Evolutionary conservation across 2,113 vertebrate species (phyloP).

Genomic region (Aleadryas rufinucha): DNA sequence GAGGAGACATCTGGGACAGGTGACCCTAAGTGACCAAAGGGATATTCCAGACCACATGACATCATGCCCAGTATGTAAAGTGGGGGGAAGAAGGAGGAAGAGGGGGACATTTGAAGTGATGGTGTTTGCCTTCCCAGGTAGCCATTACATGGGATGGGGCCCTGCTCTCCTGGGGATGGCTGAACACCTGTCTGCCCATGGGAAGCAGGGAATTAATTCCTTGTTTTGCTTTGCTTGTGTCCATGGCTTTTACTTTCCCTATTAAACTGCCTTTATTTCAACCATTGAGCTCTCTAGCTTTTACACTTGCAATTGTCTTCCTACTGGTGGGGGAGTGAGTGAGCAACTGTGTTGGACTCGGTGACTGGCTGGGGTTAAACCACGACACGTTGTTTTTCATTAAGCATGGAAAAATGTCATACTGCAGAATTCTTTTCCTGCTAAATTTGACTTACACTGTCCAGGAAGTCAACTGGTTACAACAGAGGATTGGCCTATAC

Average conservation of each 20-base stretch:
- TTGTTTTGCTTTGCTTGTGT: not conserved
- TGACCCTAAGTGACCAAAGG: not conserved
- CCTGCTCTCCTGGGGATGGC: not conserved
- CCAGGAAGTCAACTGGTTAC: not conserved
- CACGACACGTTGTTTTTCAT: not conserved
- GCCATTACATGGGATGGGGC: fast-evolving
- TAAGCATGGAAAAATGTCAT: not conserved
- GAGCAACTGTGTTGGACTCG: not conserved
- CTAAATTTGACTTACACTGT: not conserved
- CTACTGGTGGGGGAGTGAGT: not conserved
- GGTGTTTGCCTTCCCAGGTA: not conserved
- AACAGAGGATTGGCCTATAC: not conserved
- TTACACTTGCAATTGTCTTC: not conserved
- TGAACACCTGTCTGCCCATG: not conserved
- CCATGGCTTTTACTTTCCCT: not conserved
- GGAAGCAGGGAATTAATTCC: not conserved
- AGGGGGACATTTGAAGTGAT: not conserved
- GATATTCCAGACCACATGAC: not conserved
- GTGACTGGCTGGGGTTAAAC: not conserved
- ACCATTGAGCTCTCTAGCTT: not conserved
- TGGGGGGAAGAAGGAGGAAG: not conserved
- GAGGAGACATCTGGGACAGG: not conserved
- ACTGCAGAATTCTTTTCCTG: not conserved
- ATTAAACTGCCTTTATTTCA: not conserved
- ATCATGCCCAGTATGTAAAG: not conserved